These are phyloP conservation scores for Scrobipalpa atriplicella DNA, from an alignment of 2,888 invertebrate species.

Conservation along the genomic window DNA sequence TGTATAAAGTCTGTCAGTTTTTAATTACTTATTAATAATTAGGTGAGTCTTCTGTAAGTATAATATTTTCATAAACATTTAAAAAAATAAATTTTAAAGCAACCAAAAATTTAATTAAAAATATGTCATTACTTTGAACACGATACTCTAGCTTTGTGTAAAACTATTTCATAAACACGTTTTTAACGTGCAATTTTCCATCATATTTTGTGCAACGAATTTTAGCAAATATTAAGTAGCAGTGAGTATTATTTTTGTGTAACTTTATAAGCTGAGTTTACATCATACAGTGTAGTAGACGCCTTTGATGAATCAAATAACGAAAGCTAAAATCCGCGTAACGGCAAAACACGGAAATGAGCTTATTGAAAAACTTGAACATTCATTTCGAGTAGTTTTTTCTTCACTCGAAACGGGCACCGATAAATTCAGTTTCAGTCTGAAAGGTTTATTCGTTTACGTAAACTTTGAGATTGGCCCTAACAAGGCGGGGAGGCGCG, in stretches of 20 bases:
- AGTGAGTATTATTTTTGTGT: too few relatives aligned
- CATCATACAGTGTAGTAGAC: not conserved
- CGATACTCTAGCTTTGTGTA: not conserved
- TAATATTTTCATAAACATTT: too few relatives aligned
- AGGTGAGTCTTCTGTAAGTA: too few relatives aligned
- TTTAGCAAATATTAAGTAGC: not conserved
- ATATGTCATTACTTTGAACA: slow-evolving; percentile 8
- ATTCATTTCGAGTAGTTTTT: slow-evolving; percentile 24
- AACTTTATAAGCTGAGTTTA: too few relatives aligned
- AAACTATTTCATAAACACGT: not conserved
- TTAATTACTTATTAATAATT: too few relatives aligned
- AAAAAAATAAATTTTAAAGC: too few relatives aligned
- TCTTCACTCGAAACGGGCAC: slow-evolving; percentile 61
- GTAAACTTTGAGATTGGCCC: slow-evolving; percentile 81
- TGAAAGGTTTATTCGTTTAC: slow-evolving; percentile 79
- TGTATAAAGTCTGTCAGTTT: too few relatives aligned
- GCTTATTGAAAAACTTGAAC: slow-evolving; percentile 15
- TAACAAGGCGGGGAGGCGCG: slow-evolving; percentile 78
- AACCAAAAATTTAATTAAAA: not conserved
- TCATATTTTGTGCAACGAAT: slow-evolving; percentile 6
- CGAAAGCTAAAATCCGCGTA: not conserved
- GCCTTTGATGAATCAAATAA: not conserved
- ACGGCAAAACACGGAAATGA: not conserved
- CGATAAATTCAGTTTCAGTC: slow-evolving; percentile 72
- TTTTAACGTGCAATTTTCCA: slow-evolving; percentile 8